These are phyloP conservation scores for Xiphias gladius DNA, from an alignment of 2,113 vertebrate genomes.

Conservation along the genomic window DNA sequence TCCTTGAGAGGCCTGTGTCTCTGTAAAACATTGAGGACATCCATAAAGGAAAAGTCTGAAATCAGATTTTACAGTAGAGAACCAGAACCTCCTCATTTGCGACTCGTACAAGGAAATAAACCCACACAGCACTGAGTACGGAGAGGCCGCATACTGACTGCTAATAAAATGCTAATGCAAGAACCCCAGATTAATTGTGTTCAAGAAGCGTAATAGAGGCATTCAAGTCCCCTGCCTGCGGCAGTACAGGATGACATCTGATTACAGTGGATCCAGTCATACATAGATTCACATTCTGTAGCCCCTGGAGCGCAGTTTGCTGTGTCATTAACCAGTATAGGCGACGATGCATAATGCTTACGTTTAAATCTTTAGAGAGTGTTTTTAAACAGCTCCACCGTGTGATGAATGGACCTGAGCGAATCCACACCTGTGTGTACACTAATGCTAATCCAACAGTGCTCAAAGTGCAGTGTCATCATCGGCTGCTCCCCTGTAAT, in stretches of 20 bases:
- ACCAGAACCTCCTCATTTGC: neutral
- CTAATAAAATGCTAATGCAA: slow-evolving; percentile 6
- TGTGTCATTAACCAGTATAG: neutral
- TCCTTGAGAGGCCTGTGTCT: neutral
- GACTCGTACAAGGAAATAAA: too few species aligned
- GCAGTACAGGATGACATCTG: neutral
- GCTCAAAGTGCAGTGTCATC: slow-evolving; percentile 67
- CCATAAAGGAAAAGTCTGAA: neutral
- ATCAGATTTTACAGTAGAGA: neutral
- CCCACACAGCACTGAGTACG: too few species aligned
- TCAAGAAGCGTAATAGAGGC: slow-evolving; percentile 1
- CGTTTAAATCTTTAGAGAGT: neutral
- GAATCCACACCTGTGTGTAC: slow-evolving; percentile 25
- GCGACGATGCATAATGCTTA: neutral
- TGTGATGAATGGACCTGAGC: slow-evolving; percentile 22
- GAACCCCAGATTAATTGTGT: neutral
- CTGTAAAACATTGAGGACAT: neutral
- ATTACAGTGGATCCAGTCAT: neutral
- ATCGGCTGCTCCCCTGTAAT: slow-evolving; percentile 57
- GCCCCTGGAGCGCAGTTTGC: neutral
- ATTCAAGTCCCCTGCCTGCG: neutral
- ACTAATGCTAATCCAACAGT: slow-evolving; percentile 63
- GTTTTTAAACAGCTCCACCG: neutral
- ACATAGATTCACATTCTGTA: neutral
- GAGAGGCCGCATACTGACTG: neutral